Evolutionary conservation across 2,888 invertebrate genomes (phyloP), one percentile per base, ranked within the genome.

Genomic region (Nephrocerus scutellatus): DNA sequence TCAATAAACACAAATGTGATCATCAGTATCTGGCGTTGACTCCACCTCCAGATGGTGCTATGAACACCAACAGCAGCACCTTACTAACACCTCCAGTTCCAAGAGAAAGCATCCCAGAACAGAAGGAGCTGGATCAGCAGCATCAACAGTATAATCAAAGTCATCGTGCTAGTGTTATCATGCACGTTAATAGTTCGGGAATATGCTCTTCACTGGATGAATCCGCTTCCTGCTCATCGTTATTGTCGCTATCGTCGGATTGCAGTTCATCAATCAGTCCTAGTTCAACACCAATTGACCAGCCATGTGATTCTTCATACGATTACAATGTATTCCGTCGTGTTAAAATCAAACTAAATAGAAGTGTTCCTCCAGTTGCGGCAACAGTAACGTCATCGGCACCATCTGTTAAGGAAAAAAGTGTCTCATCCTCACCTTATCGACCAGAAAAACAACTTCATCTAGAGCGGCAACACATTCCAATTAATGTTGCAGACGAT

Each of bases 131-230:
- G 24, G 47, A 19, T 13, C 45, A 50, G 8, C 42, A 44, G 15
- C 39, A 48, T 13, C n/a, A n/a, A n/a, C 39, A 33, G 16, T 40
- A 47, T 4, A 36, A 44, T 7, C 49, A 44, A 30, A 54, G 54
- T n/a, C 55, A 66, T 33, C 69, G 76, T 36, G 73, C 80, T 20
- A 87, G 88, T 9, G 90, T 91, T 49, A 90, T 90, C 51, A 89
- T 88, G 85, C 79, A 79, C 51, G 88, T 84, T 6, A 82, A 83
- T 63, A 82, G 82, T 46, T 83, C 86, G 59, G 89, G 88, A 28
- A 81, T 83, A 22, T 84, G 80, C 70, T 56, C 61, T 5, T 43
- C 56, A 8, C 41, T 54, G 14, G 55, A 57, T 32, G 54, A 55
- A 30, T 46, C 43, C 23, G 2, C n/a, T n/a, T 53, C 53, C 20